These are phyloP conservation scores for Synanthedon vespiformis DNA, from an alignment of 2,888 invertebrate genomes.

Conservation along the genomic window DNA sequence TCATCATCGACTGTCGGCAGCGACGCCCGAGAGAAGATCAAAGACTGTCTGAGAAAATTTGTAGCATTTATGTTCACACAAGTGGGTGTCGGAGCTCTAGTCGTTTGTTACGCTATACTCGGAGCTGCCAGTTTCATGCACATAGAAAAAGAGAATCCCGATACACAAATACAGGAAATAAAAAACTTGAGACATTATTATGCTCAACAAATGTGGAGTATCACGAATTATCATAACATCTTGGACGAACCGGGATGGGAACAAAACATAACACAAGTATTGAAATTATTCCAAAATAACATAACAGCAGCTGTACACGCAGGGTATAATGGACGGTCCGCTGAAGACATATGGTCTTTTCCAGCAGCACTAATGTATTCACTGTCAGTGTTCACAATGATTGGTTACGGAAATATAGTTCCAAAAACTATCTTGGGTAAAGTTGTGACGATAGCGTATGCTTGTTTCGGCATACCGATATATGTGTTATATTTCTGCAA, in stretches of 20 bases:
- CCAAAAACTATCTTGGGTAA: slow-evolving; percentile 87
- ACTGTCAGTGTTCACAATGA: slow-evolving; percentile 90
- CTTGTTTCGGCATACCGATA: slow-evolving; percentile 88
- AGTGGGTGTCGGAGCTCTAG: slow-evolving; percentile 88
- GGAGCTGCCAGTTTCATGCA: slow-evolving; percentile 86
- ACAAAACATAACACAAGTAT: slow-evolving; percentile 68
- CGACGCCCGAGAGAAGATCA: slow-evolving; percentile 81
- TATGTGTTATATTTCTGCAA: slow-evolving; percentile 90
- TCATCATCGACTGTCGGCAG: slow-evolving; percentile 76
- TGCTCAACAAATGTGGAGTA: slow-evolving; percentile 76
- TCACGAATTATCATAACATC: slow-evolving; percentile 75
- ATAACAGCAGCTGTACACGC: slow-evolving; percentile 75
- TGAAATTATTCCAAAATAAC: slow-evolving; percentile 76
- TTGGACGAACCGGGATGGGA: slow-evolving; percentile 77
- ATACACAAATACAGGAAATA: slow-evolving; percentile 62
- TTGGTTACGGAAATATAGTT: slow-evolving; percentile 89
- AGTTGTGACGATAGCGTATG: slow-evolving; percentile 85
- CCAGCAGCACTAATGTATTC: slow-evolving; percentile 91
- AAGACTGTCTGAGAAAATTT: slow-evolving; percentile 87
- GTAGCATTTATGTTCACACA: slow-evolving; percentile 94
- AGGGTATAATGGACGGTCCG: slow-evolving; percentile 79
- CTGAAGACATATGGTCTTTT: slow-evolving; percentile 84
- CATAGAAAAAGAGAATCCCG: slow-evolving; percentile 76
- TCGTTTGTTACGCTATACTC: slow-evolving; percentile 87
- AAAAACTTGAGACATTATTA: slow-evolving; percentile 65